Evolutionary conservation across 2,888 invertebrate species (phyloP).

Genomic region (Xestia ashworthii): DNA sequence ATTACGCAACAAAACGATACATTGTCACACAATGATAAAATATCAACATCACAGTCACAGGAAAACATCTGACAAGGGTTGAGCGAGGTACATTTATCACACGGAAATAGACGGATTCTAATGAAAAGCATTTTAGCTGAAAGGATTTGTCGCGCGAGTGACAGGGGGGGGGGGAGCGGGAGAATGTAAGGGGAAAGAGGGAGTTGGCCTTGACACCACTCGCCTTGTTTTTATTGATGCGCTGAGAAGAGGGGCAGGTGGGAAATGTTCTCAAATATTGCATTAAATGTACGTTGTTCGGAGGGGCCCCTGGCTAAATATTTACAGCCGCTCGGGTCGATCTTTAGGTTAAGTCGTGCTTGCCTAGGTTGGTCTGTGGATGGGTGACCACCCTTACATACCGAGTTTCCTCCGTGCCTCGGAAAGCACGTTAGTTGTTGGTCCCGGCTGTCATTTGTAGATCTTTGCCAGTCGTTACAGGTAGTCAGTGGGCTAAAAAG

Average conservation of each 20-base stretch:
- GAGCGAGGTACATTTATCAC: slow-evolving; percentile 8
- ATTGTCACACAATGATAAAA: neutral
- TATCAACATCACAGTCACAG: neutral
- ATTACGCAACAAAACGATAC: neutral
- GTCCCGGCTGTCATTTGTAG: too few relatives aligned
- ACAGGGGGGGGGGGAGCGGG: slow-evolving; percentile 3
- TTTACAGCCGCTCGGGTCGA: too few relatives aligned
- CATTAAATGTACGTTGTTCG: neutral
- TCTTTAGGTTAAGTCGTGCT: too few relatives aligned
- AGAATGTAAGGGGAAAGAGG: neutral
- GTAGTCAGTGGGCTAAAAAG: too few relatives aligned
- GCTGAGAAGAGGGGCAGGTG: neutral
- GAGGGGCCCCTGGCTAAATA: too few relatives aligned
- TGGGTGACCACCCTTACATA: too few relatives aligned
- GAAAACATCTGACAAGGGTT: slow-evolving; percentile 19
- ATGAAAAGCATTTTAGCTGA: slow-evolving; percentile 30
- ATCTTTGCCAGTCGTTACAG: too few relatives aligned
- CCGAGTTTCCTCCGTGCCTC: too few relatives aligned
- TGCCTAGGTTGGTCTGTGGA: too few relatives aligned
- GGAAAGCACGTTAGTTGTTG: too few relatives aligned
- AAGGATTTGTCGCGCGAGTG: slow-evolving; percentile 18
- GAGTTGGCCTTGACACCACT: slow-evolving; percentile 16
- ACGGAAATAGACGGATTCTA: neutral
- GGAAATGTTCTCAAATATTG: neutral
- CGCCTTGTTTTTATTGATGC: slow-evolving; percentile 18